Base-by-base conservation (phyloP, 2,888 invertebrate species). In the Chymomyza caudatula region DNA sequence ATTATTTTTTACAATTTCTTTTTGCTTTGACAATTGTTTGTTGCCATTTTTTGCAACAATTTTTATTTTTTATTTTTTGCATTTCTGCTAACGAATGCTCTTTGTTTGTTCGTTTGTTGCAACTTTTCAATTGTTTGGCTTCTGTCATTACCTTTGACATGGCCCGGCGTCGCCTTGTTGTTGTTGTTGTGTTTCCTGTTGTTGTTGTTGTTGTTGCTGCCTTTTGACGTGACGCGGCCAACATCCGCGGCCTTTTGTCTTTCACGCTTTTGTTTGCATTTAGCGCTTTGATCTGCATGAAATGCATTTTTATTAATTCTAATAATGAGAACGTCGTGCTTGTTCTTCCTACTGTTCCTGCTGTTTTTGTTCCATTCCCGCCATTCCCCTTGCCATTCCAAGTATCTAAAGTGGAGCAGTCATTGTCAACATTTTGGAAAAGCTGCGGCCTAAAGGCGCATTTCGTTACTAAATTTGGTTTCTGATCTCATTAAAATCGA, bases 91-190 rank as follows among this genome's bases (percentile, higher is more conserved):
- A 85, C 79, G 79, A 79, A 83, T 68, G 66, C 84, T 65, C 73
- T 85, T 86, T 77, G 76, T 63, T 64, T 62, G 52, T 64, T 55
- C 22, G 42, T 60, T 83, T 77, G 85, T 77, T 84, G 68, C 80
- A 80, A 80, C 81, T 86, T 80, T 85, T 77, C 86, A 86, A 83
- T 86, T 87, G 87, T 87, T 87, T 78, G 79, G 73, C 74, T 85
- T 81, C 77, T 78, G 78, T 75, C 81, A 81, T 80, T 78, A 78
- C 79, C 85, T 84, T 82, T 81, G 78, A 84, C 76, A 77, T 80
- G 84, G 86, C 86, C 64, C 71, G 70, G 85, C 84, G 55, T 64
- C 71, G 73, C 63, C 69, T 70, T 20, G 11, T 37, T 17, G 44
- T 17, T 17, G 37, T 13, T 44, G 44, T 15, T 44, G 44, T 44